phyloP scores from a whole-genome alignment of 2,888 invertebrate species.

The Acheta domesticus region DNA sequence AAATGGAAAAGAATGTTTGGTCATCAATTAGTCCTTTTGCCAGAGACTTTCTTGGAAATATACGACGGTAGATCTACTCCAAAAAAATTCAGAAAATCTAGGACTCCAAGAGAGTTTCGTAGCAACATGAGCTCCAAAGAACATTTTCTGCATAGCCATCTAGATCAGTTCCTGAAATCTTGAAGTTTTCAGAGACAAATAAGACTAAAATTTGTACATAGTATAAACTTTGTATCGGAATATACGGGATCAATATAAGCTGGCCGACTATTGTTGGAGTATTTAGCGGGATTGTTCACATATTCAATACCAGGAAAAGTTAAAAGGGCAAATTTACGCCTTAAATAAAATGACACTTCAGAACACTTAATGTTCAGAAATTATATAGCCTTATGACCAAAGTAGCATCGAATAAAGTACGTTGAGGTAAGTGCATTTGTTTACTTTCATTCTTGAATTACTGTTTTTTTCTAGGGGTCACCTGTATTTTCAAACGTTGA shows the following conservation, averaged over 20 bases:
- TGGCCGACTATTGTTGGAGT: neutral
- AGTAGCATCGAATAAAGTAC: too few relatives aligned
- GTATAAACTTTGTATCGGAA: neutral
- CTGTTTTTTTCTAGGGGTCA: too few relatives aligned
- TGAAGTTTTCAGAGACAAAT: neutral
- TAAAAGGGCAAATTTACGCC: too few relatives aligned
- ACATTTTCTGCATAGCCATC: neutral
- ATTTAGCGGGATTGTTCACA: neutral
- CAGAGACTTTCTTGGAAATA: neutral
- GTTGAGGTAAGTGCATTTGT: too few relatives aligned
- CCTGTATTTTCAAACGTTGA: too few relatives aligned
- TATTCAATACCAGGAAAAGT: too few relatives aligned
- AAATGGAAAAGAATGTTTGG: neutral
- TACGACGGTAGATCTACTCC: neutral
- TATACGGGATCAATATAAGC: neutral
- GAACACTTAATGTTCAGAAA: too few relatives aligned
- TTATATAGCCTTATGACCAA: too few relatives aligned
- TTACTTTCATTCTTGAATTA: too few relatives aligned
- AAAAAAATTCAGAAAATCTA: neutral
- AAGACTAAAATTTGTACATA: neutral
- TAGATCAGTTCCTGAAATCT: neutral
- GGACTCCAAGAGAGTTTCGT: accelerated
- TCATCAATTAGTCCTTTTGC: neutral
- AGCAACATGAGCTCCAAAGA: neutral
- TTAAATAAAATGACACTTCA: too few relatives aligned